These are phyloP conservation scores for Lethocerus indicus DNA, from an alignment of 1,140 invertebrate species.

Conservation along the genomic window DNA sequence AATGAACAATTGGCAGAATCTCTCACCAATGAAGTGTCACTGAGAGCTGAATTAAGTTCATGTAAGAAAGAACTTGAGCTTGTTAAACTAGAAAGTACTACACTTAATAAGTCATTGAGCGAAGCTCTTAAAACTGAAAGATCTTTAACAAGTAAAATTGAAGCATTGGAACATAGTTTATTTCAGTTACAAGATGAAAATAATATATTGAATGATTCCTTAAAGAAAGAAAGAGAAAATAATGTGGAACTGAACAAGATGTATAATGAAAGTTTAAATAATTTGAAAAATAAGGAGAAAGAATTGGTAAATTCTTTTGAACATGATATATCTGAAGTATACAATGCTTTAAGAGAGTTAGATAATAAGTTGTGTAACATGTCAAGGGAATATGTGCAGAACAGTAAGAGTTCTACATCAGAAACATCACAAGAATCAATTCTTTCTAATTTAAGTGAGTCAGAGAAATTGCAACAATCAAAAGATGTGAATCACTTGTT, in stretches of 20 bases:
- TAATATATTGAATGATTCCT: background rate
- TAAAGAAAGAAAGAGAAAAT: background rate
- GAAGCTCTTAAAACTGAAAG: background rate
- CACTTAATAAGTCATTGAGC: background rate
- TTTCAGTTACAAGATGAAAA: background rate
- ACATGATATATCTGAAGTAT: background rate
- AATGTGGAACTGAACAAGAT: background rate
- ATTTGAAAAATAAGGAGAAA: background rate
- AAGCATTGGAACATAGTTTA: background rate
- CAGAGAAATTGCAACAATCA: background rate
- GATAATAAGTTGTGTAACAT: background rate
- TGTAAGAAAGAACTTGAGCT: background rate
- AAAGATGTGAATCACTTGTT: too few species aligned
- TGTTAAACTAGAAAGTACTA: background rate
- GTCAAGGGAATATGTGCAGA: background rate
- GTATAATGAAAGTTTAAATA: background rate
- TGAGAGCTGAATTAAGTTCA: background rate
- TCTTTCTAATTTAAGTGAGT: background rate
- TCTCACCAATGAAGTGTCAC: background rate
- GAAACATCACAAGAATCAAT: background rate
- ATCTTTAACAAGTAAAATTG: background rate
- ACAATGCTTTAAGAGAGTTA: background rate
- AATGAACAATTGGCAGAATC: background rate
- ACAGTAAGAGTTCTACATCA: background rate
- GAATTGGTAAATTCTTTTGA: constrained; percentile 1